Evolutionary conservation across 2,797 vertebrate species (phyloP).

Genomic region (Masticophis lateralis): DNA sequence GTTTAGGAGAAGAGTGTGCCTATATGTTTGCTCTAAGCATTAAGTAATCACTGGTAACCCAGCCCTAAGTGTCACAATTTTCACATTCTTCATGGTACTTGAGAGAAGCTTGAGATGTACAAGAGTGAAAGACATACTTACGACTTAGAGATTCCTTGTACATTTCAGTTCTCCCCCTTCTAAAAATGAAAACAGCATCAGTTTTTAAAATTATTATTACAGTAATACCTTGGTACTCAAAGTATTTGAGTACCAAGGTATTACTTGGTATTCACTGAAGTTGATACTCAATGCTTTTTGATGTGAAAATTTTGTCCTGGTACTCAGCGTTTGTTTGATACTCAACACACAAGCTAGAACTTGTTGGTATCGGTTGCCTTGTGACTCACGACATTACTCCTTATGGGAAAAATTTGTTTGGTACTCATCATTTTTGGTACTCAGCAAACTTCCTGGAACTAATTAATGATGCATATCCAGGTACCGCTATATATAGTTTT

Average conservation of each 20-base stretch:
- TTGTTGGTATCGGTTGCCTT: not conserved
- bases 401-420: not conserved
- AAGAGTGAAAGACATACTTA: not conserved
- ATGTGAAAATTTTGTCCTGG: not conserved
- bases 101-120: not conserved
- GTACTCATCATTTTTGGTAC: not conserved
- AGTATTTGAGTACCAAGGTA: too few species aligned
- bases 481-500: slow-evolving; percentile 4
- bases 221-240: not conserved
- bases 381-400: not conserved
- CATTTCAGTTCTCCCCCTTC: not conserved
- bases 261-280: too few species aligned
- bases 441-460: not conserved
- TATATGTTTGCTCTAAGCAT: not conserved
- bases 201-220: not conserved
- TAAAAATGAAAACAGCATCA: not conserved
- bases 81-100: slow-evolving; percentile 36
- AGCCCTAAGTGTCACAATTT: slow-evolving; percentile 26
- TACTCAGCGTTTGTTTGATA: not conserved
- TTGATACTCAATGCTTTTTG: not conserved
- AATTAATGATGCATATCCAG: not conserved
- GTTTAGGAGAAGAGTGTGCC: not conserved
- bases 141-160: not conserved
- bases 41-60: not conserved
- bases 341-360: not conserved